phyloP scores from a whole-genome alignment of 2,888 invertebrate genomes.

The Spialia ferax region DNA sequence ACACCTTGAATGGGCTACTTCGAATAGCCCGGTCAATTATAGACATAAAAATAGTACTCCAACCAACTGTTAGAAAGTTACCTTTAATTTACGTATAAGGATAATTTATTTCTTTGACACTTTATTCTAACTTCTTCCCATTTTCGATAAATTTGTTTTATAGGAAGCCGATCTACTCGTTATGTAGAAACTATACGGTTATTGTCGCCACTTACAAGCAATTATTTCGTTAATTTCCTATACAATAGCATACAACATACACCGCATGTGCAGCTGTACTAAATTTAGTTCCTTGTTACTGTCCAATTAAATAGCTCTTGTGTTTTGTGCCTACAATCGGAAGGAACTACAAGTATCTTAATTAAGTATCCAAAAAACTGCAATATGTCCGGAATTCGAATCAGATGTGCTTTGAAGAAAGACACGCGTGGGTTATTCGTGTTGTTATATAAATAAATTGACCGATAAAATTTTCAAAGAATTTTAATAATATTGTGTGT shows the following conservation, averaged over 20 bases:
- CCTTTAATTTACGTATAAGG: too few species aligned
- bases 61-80: too few species aligned
- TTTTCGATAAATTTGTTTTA: too few species aligned
- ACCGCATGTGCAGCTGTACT: background rate
- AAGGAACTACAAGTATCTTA: too few species aligned
- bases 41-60: too few species aligned
- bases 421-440: slow-evolving; percentile 12
- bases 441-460: too few species aligned
- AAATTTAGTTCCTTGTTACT: slow-evolving; percentile 3
- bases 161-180: slow-evolving; percentile 2
- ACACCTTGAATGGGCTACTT: too few species aligned
- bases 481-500: too few species aligned
- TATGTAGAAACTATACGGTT: slow-evolving; percentile 41
- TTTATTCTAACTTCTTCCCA: too few species aligned
- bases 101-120: too few species aligned
- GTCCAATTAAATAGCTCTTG: slow-evolving; percentile 1
- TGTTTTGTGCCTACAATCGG: background rate
- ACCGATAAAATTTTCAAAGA: too few species aligned
- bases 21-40: too few species aligned
- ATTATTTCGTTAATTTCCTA: slow-evolving; percentile 44
- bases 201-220: slow-evolving; percentile 48
- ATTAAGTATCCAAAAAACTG: background rate
- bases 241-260: background rate
- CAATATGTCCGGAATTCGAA: background rate
- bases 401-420: background rate